Base-by-base conservation (phyloP, 35 echinoderm and acorn worm species). In the Chiridota heheva region DNA sequence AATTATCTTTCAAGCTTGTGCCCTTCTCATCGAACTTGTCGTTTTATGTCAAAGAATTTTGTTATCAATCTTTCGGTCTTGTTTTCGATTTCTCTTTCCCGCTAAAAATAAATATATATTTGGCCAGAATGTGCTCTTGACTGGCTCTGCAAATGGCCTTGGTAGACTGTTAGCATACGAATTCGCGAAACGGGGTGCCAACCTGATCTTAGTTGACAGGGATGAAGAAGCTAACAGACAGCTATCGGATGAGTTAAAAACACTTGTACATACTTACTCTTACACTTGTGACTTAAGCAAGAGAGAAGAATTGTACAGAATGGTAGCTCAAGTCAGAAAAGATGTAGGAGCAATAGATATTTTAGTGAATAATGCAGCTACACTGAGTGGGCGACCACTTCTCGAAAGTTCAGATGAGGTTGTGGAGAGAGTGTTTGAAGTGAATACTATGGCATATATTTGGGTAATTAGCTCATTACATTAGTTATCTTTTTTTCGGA, bases 371-470 rank as follows among this genome's bases (percentile, higher is more conserved):
- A 92, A 91, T 70, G 95, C 95, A 17, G 95, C 83, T 7, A 91
- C 80, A 6, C 59, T 91, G 24, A 91, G 84, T 82, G 95, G 89
- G 13, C 84, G 80, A 46, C 81, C 73, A 28, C 69, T 98, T 16
- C 69, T 88, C 49, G 82, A 98, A 16, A 91, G 95, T 49, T 47
- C 95, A 49, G 95, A 98, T 49, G 75, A 77, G 43, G 61, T 83
- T 22, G 82, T 98, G 36, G 89, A 91, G 38, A 91, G 86, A 71
- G 84, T 91, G 4, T 84, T 98, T 61, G 88, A 98, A 53, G 84
- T 98, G 27, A 98, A 98, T 47, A 88, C 77, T 20, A 92, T 92
- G 86, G 89, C 95, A 16, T 87, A 91, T 61, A 88, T 98, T 58
- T 92, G 89, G 95, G 95, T 98, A 89, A 40, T 79, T 7, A 65